phyloP scores from a whole-genome alignment of 1,140 invertebrate species.

The Habropoda laboriosa region DNA sequence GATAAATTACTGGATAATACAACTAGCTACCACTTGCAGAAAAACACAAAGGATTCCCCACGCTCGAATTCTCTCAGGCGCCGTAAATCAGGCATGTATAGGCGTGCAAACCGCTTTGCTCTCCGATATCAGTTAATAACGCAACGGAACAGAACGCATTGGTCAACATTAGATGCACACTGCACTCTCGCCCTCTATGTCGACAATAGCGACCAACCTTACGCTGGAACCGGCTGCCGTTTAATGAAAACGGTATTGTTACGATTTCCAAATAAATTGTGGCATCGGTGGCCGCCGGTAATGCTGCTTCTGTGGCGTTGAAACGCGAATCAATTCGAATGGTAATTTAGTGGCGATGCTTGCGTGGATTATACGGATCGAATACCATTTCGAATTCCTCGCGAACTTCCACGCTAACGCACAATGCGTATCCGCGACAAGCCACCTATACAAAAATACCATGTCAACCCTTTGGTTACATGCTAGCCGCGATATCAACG shows the following conservation, averaged over 20 bases:
- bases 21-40: not conserved
- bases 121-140: constrained; percentile 1
- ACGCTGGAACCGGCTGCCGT: not conserved
- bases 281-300: constrained; percentile 9
- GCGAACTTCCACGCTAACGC: not conserved
- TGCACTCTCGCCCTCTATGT: not conserved
- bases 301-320: constrained; percentile 1
- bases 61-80: not conserved
- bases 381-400: constrained; percentile 27
- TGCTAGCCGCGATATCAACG: no score
- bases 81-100: not conserved
- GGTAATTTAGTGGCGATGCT: constrained; percentile 48
- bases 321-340: constrained; percentile 57
- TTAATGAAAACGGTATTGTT: constrained; percentile 59
- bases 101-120: not conserved
- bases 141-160: not conserved
- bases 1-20: not conserved
- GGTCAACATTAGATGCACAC: constrained; percentile 10
- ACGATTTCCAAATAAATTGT: constrained; percentile 56
- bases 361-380: constrained; percentile 34
- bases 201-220: constrained; percentile 8
- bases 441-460: not conserved
- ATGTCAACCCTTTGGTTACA: no score
- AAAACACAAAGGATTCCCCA: not conserved
- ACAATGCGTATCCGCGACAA: not conserved